phyloP scores from a whole-genome alignment of 2,888 invertebrate species.

The Xanthorhoe designata region DNA sequence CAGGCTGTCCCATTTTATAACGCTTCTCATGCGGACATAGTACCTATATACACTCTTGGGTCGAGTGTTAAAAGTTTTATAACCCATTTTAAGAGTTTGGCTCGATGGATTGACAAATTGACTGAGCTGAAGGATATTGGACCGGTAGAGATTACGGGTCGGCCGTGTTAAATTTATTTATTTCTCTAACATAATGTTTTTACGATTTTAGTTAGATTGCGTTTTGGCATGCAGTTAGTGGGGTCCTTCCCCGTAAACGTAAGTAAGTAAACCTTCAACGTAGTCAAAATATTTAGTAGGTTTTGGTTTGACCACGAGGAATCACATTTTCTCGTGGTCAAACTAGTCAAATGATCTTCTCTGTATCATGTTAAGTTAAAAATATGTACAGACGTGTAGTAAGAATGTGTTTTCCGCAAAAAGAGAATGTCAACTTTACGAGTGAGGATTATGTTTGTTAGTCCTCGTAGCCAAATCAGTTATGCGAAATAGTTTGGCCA shows the following conservation, averaged over 20 bases:
- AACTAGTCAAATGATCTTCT: no score
- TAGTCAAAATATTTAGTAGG: no score
- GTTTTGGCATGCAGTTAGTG: slow-evolving; percentile 3
- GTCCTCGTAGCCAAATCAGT: no score
- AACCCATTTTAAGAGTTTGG: slow-evolving; percentile 64
- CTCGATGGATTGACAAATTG: slow-evolving; percentile 67
- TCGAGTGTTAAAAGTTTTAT: slow-evolving; percentile 72
- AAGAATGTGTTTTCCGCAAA: background rate
- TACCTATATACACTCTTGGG: slow-evolving; percentile 54
- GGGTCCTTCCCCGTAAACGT: no score
- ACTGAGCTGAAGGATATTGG: slow-evolving; percentile 51
- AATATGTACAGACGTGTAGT: background rate
- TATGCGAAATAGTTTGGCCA: no score
- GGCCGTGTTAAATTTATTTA: slow-evolving; percentile 17
- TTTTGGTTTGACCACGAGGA: no score
- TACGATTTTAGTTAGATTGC: slow-evolving; percentile 13
- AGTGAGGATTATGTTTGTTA: no score
- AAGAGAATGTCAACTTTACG: slow-evolving; percentile 9
- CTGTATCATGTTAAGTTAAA: no score
- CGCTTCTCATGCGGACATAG: slow-evolving; percentile 58
- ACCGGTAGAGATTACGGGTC: slow-evolving; percentile 41
- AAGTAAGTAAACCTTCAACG: no score
- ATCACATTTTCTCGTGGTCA: no score
- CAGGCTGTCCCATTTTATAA: slow-evolving; percentile 62
- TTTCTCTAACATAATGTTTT: slow-evolving; percentile 11